Evolutionary conservation across 2,888 invertebrate species (phyloP).

Genomic region (Melanotus villosus): DNA sequence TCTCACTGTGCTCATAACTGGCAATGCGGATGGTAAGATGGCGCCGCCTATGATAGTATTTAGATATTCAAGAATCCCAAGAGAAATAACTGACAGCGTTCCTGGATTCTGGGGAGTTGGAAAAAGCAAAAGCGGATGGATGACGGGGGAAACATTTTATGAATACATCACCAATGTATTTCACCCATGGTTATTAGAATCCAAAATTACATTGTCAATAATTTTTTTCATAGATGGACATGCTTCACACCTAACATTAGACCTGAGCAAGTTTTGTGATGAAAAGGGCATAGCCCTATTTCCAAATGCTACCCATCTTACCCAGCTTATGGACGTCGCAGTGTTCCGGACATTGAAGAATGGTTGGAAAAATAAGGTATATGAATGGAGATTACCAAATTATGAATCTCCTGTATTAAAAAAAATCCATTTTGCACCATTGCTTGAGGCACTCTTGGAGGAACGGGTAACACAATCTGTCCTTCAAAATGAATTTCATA

Average conservation of each 20-base stretch:
- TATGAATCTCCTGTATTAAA: slow-evolving; percentile 42
- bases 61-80: slow-evolving; percentile 57
- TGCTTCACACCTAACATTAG: too few species aligned
- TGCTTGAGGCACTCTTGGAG: slow-evolving; percentile 53
- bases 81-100: slow-evolving; percentile 43
- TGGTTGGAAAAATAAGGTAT: slow-evolving; percentile 56
- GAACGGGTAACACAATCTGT: slow-evolving; percentile 45
- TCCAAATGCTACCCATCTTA: too few species aligned
- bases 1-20: slow-evolving; percentile 51
- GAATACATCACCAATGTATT: slow-evolving; percentile 64
- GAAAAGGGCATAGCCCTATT: too few species aligned
- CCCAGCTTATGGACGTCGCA: slow-evolving; percentile 62
- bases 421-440: slow-evolving; percentile 48
- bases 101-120: slow-evolving; percentile 62
- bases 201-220: slow-evolving; percentile 56
- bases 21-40: slow-evolving; percentile 48
- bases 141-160: slow-evolving; percentile 63
- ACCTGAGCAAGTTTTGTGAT: too few species aligned
- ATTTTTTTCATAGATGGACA: slow-evolving; percentile 64
- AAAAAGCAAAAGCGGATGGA: slow-evolving; percentile 66
- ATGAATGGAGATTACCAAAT: slow-evolving; percentile 18
- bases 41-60: slow-evolving; percentile 51
- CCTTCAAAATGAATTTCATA: slow-evolving; percentile 54
- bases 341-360: slow-evolving; percentile 60
- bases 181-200: slow-evolving; percentile 60